These are phyloP conservation scores for Terebella lapidaria DNA, from an alignment of 2,888 invertebrate species.

Conservation along the genomic window DNA sequence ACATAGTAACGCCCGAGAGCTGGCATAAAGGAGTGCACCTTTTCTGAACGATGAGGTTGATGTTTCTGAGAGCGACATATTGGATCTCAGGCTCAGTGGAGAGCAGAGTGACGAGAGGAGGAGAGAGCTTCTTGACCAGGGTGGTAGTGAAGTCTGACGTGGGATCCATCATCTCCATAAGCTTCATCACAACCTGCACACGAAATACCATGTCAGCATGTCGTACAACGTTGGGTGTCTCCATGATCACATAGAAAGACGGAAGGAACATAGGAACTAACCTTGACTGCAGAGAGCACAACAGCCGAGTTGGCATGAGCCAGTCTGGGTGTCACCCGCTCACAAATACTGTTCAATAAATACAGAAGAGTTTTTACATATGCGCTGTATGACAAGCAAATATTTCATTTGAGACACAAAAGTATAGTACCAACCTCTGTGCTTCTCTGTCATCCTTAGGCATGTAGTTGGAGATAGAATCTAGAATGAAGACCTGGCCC, in stretches of 20 bases:
- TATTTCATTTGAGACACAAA: not conserved
- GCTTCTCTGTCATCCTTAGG: constrained; percentile 97
- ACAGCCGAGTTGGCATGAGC: constrained; percentile 99
- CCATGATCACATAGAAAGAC: not conserved
- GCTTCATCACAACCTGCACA: constrained; percentile 76
- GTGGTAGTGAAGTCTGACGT: constrained; percentile 91
- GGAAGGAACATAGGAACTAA: constrained; percentile 42
- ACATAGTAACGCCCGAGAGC: no score
- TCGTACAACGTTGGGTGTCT: no score
- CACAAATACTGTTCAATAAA: constrained; percentile 28
- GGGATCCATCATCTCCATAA: constrained; percentile 92
- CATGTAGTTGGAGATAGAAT: constrained; percentile 92
- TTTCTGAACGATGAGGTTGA: constrained; percentile 98
- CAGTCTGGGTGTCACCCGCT: constrained; percentile 53
- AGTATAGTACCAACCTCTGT: constrained; percentile 64
- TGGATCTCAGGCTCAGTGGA: constrained; percentile 99
- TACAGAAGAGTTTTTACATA: not conserved
- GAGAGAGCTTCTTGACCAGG: constrained; percentile 92
- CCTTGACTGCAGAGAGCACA: constrained; percentile 95
- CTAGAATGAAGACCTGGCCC: constrained; percentile 90
- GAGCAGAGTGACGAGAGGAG: constrained; percentile 94
- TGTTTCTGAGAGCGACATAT: constrained; percentile 95
- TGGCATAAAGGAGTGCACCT: no score
- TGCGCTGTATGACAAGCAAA: not conserved
- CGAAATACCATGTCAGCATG: not conserved